Evolutionary conservation across 2,888 invertebrate genomes (phyloP).

Genomic region (Torymus tubicola): DNA sequence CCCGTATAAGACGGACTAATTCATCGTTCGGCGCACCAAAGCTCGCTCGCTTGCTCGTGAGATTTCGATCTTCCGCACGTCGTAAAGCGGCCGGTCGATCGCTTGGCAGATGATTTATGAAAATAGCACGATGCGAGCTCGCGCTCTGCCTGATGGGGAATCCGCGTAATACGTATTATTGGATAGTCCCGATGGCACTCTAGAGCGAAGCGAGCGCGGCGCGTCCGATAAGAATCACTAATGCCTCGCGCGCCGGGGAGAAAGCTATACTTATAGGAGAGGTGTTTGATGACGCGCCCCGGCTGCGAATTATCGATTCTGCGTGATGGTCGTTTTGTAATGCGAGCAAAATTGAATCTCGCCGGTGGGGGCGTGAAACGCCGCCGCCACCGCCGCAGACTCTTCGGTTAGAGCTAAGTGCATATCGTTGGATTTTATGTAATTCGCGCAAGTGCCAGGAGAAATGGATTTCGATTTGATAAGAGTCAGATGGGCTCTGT

Average conservation of each 20-base stretch:
- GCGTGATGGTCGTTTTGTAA: neutral
- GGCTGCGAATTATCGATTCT: neutral
- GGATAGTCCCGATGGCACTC: slow-evolving; percentile 20
- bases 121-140: slow-evolving; percentile 19
- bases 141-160: slow-evolving; percentile 1
- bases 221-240: slow-evolving; percentile 25
- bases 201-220: neutral
- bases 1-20: no score
- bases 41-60: no score
- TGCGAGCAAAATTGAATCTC: slow-evolving; percentile 17
- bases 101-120: slow-evolving; percentile 19
- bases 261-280: slow-evolving; percentile 2
- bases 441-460: no score
- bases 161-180: slow-evolving; percentile 25
- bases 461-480: no score
- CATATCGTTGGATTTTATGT: no score
- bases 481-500: no score
- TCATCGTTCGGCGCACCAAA: no score
- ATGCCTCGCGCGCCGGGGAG: neutral
- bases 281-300: slow-evolving; percentile 20
- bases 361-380: no score
- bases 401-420: no score
- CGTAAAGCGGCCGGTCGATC: neutral
- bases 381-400: no score
- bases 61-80: neutral